Base-by-base conservation (phyloP, 92 coral and sea anemone genomes). In the Porites lobata region DNA sequence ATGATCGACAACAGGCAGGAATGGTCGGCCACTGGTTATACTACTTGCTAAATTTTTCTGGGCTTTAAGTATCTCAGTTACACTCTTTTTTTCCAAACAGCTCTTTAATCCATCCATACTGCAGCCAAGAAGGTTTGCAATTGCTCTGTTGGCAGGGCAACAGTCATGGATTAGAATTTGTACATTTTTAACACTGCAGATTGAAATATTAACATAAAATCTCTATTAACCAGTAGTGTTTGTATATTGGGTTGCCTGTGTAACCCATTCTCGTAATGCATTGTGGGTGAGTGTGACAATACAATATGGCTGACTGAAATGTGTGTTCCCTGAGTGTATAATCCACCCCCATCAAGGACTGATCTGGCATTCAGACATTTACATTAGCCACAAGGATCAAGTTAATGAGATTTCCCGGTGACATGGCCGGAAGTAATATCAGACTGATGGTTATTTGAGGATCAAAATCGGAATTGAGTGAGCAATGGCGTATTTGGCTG, bases 1-100 rank as follows among this genome's bases (percentile, higher is more conserved):
- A 7, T 82, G 20, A 78, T 90, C 90, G 0, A 85, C 86, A n/a
- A 85, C 92, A 26, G 92, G 92, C 1, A 75, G 67, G 47, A 90
- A 8, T 18, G 19, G 15, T 61, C 15, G 50, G 29, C 65, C 11
- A 1, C 24, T 18, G 32, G 71, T 52, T 53, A 21, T 65, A 71
- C 24, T 54, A 8, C 62, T 15, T 7, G 80, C 69, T 22, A 83
- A n/a, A 47, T 26, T 59, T 22, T 59, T 3, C 80, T 90, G 92
- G 54, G 86, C 92, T 11, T 52, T 47, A 50, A 90, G 52, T 43
- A 90, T 85, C 29, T 90, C 89, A 13, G 47, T 19, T 1, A 82
- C 61, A 70, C 54, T 72, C 51, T 72, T 70, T 32, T 38, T 65
- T 52, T 52, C 15, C 54, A 90, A 73, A 79, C 92, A 90, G 9